Evolutionary conservation across 2,888 invertebrate species (phyloP).

Genomic region (Kryphioiulus occultus): DNA sequence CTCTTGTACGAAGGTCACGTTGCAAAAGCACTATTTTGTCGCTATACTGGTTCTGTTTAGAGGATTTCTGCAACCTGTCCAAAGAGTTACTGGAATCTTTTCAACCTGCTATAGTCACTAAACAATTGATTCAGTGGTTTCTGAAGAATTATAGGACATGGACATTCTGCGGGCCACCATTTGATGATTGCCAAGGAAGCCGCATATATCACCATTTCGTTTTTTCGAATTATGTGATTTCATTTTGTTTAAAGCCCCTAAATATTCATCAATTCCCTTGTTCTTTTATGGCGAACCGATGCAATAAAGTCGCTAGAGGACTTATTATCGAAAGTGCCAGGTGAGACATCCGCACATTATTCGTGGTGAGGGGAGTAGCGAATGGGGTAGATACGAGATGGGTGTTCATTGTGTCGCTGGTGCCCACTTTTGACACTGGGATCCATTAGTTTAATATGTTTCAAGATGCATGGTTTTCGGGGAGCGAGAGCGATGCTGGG

Average conservation of each 20-base stretch:
- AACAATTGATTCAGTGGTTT: not conserved
- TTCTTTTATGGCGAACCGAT: not conserved
- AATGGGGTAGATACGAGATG: not conserved
- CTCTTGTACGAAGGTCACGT: too few species aligned
- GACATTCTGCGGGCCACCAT: not conserved
- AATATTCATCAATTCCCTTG: slow-evolving; percentile 5
- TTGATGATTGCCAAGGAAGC: not conserved
- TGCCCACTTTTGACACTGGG: not conserved
- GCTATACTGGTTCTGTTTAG: too few species aligned
- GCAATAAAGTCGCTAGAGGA: not conserved
- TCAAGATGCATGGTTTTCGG: slow-evolving; percentile 18
- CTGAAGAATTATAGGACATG: not conserved
- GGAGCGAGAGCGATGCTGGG: slow-evolving; percentile 15
- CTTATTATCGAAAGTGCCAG: slow-evolving; percentile 28
- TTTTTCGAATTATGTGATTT: not conserved
- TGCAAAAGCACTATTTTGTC: too few species aligned
- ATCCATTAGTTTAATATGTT: slow-evolving; percentile 25
- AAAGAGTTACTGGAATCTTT: too few species aligned
- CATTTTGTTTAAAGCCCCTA: slow-evolving; percentile 5
- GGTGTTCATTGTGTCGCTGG: slow-evolving; percentile 22
- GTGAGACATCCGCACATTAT: not conserved
- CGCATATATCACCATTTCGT: not conserved
- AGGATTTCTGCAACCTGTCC: too few species aligned
- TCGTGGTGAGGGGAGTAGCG: not conserved
- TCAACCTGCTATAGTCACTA: not conserved